Evolutionary conservation across 2,113 vertebrate genomes (phyloP), one percentile per base, ranked within the genome.

Genomic region (Gnathonemus longibarbis): DNA sequence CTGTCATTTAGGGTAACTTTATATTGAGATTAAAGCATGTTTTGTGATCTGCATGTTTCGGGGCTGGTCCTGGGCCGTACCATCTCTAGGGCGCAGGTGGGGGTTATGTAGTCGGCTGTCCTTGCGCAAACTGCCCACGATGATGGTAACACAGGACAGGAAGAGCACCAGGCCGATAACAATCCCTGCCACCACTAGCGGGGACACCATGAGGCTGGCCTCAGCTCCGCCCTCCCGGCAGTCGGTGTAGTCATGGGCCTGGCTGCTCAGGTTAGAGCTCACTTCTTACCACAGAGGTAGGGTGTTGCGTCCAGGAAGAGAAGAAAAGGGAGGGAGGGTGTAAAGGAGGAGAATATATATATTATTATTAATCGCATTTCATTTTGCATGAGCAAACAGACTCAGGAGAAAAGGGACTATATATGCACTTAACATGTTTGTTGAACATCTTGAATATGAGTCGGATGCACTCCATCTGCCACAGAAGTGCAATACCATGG

Each of bases 131-230:
- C 98, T 98, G 92, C 97, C 98, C 46, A 99, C 94, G 58, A 99
- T 97, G 96, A 99, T 99, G 94, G 97, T 98, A 93, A 98, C 93
- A 24, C 98, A 99, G 94, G 98, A 99, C 5, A 99, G 97, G 93
- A 97, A 96, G 27, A 99, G 96, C 92, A 99, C 97, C 70, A 99
- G 95, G 0, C 98, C 98, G 9, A 99, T 98, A 89, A 99, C 98
- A 3, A 98, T 96, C 0, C 98, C 98, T 0, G 98, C 98, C 94
- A 99, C 97, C 94, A 99, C 96, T 91, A 99, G 95, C 0, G 98
- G 97, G 21, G 98, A 99, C 94, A 98, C 96, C 84, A 97, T 96
- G 94, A 99, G 95, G 90, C 93, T 97, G 90, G 94, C 94, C 91
- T 97, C 97, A 89, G 93, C 95, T 80, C 94, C 93, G 56, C 91